Evolutionary conservation across 2,797 vertebrate species (phyloP), one percentile per base, ranked within the genome.

Genomic region (Avahi laniger): DNA sequence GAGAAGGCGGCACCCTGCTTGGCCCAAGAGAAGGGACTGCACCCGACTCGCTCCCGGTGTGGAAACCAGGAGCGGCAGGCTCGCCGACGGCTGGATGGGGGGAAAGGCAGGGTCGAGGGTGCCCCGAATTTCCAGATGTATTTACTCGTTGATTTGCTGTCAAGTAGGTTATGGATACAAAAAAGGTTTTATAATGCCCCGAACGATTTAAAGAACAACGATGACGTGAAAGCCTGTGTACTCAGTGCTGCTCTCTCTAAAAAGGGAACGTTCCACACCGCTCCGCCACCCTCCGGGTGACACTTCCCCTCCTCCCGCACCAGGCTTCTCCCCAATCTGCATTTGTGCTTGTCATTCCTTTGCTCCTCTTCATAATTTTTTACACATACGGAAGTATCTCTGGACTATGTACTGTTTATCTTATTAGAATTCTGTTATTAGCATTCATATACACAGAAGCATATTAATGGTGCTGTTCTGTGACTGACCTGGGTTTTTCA

Each of bases 21-120:
- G 30, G 50, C 33, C 11, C 15, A 38, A 30, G 14, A 52, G 72
- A 35, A 46, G 17, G 0, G 3, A 17, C 38, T 15, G 4, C 0
- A 0, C 17, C 48, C 11, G 10, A 1, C 0, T 22, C 6, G 9
- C 24, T 6, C 0, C 43, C 13, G 3, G 65, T 11, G 13, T 38
- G 33, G 41, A 33, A 41, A 50, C 54, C 5, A 5, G 43, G 48
- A 48, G 22, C 2, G 1, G 7, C 13, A 7, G 50, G 9, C 46
- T 4, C 13, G 26, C n/a, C 24, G 11, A 11, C 0, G 5, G 20
- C 7, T 5, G 61, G 59, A 22, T 0, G 8, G 0, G 24, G 72
- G 48, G 7, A n/a, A 5, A 1, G 63, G 30, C 2, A 0, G 33
- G 67, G 69, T 11, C 28, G 2, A 8, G 75, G 14, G 54, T 0